These are phyloP conservation scores for Antheraea assamensis DNA, from an alignment of 2,888 invertebrate genomes.

Conservation along the genomic window DNA sequence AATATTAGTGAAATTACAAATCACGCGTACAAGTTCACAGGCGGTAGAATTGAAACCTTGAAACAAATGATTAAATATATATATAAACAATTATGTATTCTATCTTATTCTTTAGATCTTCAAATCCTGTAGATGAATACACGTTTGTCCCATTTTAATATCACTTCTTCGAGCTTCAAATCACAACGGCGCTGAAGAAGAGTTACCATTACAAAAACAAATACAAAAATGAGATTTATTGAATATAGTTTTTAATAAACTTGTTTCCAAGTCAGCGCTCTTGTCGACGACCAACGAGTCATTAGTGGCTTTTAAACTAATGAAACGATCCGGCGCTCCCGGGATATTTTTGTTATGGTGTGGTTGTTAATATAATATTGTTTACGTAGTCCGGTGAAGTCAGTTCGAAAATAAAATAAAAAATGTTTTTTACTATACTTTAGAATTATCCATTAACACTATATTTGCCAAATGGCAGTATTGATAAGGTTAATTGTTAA, in stretches of 20 bases:
- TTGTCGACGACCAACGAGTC: conserved; percentile 38
- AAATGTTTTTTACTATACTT: background rate
- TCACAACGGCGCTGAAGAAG: too few relatives aligned
- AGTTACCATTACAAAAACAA: background rate
- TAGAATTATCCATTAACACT: background rate
- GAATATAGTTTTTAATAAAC: background rate
- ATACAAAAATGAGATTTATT: background rate
- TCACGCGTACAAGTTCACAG: too few relatives aligned
- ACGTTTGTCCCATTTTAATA: too few relatives aligned
- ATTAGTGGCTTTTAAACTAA: conserved; percentile 53
- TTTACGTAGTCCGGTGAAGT: too few relatives aligned
- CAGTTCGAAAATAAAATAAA: too few relatives aligned
- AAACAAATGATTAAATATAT: too few relatives aligned
- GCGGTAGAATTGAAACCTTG: too few relatives aligned
- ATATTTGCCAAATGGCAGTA: background rate
- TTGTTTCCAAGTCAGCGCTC: background rate
- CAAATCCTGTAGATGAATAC: too few relatives aligned
- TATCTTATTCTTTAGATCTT: too few relatives aligned
- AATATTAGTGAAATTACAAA: background rate
- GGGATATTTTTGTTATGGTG: conserved; percentile 36
- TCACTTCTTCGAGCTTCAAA: too few relatives aligned
- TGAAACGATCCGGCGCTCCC: conserved; percentile 45
- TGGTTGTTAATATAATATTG: conserved; percentile 21
- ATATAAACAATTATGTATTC: too few relatives aligned
- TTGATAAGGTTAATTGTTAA: background rate